Percentiles rank a stretch among this genome's conserved stretches.
These are phyloP conservation scores for Pristionchus arcanus DNA, from an alignment of 2,888 invertebrate species.

Conservation along the genomic window DNA sequence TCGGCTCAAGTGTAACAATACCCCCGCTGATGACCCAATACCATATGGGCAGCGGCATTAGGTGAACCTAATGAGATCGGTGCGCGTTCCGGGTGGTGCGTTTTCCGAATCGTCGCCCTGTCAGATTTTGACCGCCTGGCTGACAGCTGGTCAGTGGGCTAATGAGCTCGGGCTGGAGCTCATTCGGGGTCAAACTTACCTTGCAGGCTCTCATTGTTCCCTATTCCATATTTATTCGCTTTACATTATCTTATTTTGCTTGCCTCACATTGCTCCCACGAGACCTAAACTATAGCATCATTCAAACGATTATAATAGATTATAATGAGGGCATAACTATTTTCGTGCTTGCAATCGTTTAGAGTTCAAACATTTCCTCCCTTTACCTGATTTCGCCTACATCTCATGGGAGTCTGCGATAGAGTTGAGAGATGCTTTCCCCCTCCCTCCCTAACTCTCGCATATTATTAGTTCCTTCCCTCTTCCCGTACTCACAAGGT, in stretches of 20 bases:
- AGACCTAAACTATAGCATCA: neutral
- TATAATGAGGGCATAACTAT: neutral
- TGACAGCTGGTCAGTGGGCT: conserved; percentile 9
- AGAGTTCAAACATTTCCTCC: too few species aligned
- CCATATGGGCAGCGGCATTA: conserved; percentile 19
- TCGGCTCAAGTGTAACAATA: neutral
- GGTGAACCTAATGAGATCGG: conserved; percentile 8
- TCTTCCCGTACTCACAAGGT: neutral
- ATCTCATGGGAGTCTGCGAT: neutral
- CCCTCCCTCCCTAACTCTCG: neutral
- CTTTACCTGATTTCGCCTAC: neutral
- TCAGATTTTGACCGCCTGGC: conserved; percentile 27
- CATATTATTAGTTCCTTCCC: conserved; percentile 41
- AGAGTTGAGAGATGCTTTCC: conserved; percentile 5
- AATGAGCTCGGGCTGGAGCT: neutral
- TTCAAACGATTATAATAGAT: neutral
- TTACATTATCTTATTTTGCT: neutral
- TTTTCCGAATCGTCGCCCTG: conserved; percentile 49
- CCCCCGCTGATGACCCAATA: conserved; percentile 20
- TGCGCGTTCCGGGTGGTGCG: neutral
- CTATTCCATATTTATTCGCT: neutral
- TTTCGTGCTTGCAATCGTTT: neutral
- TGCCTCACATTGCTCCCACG: neutral
- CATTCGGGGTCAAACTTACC: conserved; percentile 23
- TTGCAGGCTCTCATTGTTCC: neutral